Evolutionary conservation across 1,140 invertebrate species (phyloP).

Genomic region (Atta colombica): DNA sequence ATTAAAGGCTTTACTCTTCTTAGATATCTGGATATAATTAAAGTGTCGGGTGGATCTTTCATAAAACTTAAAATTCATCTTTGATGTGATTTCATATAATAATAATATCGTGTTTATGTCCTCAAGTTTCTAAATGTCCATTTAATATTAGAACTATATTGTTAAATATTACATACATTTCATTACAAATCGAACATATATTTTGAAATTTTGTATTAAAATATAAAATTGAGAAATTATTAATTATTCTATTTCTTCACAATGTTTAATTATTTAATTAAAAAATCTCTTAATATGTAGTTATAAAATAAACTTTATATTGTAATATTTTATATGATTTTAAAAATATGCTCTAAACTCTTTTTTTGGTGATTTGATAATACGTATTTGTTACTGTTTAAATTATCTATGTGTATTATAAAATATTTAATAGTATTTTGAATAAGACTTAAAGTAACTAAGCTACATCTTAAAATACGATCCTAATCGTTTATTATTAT

Average conservation of each 20-base stretch:
- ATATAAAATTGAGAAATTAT: background rate
- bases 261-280: background rate
- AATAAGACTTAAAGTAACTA: background rate
- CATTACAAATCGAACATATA: background rate
- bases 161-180: background rate
- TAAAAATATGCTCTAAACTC: background rate
- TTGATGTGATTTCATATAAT: background rate
- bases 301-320: background rate
- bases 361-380: background rate
- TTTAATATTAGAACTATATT: background rate
- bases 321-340: background rate
- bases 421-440: background rate
- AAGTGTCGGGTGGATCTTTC: constrained; percentile 45
- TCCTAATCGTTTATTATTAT: no score
- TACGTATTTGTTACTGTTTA: background rate
- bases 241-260: background rate
- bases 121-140: background rate
- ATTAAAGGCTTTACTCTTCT: constrained; percentile 44
- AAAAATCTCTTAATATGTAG: background rate
- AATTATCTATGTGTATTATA: background rate
- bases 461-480: background rate
- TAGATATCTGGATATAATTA: constrained; percentile 56
- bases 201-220: background rate
- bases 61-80: constrained; percentile 22
- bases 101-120: constrained; percentile 3